phyloP scores from a whole-genome alignment of 30 jellyfish, hydroid and myxozoan genomes.

The Nemopilema nomurai region DNA sequence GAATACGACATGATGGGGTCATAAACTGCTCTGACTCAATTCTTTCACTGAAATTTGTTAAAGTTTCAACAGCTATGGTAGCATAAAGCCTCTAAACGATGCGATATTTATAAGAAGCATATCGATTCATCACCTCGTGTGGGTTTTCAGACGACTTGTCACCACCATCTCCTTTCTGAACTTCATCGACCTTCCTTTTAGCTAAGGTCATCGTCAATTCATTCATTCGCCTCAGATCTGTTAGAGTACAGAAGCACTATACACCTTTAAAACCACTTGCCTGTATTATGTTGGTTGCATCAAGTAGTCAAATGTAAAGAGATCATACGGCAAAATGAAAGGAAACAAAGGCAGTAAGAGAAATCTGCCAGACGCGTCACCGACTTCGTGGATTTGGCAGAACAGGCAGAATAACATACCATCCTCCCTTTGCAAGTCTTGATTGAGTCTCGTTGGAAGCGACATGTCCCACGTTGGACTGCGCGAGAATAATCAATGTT shows the following conservation, averaged over 20 bases:
- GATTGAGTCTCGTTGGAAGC: slow-evolving; percentile 75
- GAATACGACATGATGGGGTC: too few species aligned
- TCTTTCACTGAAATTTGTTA: too few species aligned
- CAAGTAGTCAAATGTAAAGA: neutral
- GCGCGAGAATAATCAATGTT: too few species aligned
- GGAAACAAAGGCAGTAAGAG: neutral
- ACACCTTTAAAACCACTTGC: too few species aligned
- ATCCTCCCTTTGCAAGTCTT: slow-evolving; percentile 83
- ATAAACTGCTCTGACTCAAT: too few species aligned
- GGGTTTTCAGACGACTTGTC: slow-evolving; percentile 4
- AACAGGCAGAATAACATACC: too few species aligned
- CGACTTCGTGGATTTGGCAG: neutral
- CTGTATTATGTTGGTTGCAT: too few species aligned
- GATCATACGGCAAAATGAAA: neutral
- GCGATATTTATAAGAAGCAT: too few species aligned
- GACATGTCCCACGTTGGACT: slow-evolving; percentile 76
- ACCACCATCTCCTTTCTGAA: slow-evolving; percentile 10
- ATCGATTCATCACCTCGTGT: slow-evolving; percentile 23
- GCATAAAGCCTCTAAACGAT: too few species aligned
- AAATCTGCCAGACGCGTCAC: too few species aligned
- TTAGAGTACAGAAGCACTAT: too few species aligned
- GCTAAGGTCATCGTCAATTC: slow-evolving; percentile 49
- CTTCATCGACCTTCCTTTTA: slow-evolving; percentile 30
- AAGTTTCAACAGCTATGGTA: too few species aligned
- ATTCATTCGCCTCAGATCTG: slow-evolving; percentile 79